These are phyloP conservation scores for Australoheros facetus DNA, from an alignment of 2,797 vertebrate species.

Conservation along the genomic window DNA sequence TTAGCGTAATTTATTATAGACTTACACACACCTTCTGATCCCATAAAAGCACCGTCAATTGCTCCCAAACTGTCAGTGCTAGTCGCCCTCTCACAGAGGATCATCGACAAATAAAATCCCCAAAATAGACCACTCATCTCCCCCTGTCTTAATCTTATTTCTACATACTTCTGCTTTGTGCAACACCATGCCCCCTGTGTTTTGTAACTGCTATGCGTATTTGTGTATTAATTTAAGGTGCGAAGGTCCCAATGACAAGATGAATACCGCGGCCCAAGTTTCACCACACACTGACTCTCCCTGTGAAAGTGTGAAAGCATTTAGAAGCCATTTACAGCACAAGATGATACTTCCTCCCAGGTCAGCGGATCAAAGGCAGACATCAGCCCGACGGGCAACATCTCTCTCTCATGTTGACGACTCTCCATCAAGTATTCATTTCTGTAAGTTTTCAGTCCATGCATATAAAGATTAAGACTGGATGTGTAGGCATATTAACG, in stretches of 20 bases:
- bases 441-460: neutral
- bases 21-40: slow-evolving; percentile 61
- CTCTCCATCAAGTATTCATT: neutral
- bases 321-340: slow-evolving; percentile 42
- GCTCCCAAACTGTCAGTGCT: slow-evolving; percentile 46
- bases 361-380: slow-evolving; percentile 20
- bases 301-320: slow-evolving; percentile 65
- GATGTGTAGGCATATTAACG: slow-evolving; percentile 16
- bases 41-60: slow-evolving; percentile 62
- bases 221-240: slow-evolving; percentile 41
- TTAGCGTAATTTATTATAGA: slow-evolving; percentile 58
- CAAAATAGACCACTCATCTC: slow-evolving; percentile 9
- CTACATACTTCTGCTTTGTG: neutral
- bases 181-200: neutral
- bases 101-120: slow-evolving; percentile 24
- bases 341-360: slow-evolving; percentile 35
- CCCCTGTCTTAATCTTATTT: neutral
- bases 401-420: slow-evolving; percentile 10
- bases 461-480: slow-evolving; percentile 12
- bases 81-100: slow-evolving; percentile 41
- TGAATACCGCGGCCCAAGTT: slow-evolving; percentile 11
- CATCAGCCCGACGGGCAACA: neutral
- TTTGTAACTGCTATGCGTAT: slow-evolving; percentile 4
- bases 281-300: slow-evolving; percentile 31
- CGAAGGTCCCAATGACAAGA: slow-evolving; percentile 43